Evolutionary conservation across 2,888 invertebrate species (phyloP), one percentile per base, ranked within the genome.

Genomic region (Acronicta aceris): DNA sequence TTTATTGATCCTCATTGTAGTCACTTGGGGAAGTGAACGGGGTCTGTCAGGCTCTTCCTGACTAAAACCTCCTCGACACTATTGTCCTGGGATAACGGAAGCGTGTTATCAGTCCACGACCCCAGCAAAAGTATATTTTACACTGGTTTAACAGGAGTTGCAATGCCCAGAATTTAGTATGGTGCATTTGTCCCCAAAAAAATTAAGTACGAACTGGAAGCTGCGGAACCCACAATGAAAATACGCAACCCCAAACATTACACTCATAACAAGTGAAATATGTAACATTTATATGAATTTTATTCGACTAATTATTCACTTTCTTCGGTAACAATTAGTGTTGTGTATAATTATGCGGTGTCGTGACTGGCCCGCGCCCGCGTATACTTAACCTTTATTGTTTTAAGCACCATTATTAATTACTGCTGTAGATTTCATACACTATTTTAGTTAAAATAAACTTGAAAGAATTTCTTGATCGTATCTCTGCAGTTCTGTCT

Each of bases 341-440:
- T 71, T 69, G 59, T 64, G 53, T 74, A 68, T 78, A 78, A 76
- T 78, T 72, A 59, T 49, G 41, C 8, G 38, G 72, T 70, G 61
- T 65, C 78, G 78, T 78, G 78, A 75, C 77, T 49, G 10, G 12
- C 30, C 40, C 45, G 53, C 15, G 21, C 27, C 46, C 30, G 33
- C 43, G 46, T 45, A 58, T 48, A 25, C 68, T 54, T 40, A 68
- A 25, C 64, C 49, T 69, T 78, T 76, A 71, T 63, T 67, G 71
- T 69, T 73, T 61, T 55, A 70, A 77, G 74, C 67, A 65, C 68
- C 63, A 51, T 75, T 74, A 79, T 78, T 77, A 78, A 75, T 78
- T 71, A 76, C 65, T 53, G 48, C 55, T 15, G 51, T 42, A 38
- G 40, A 62, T 63, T 69, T 65, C 43, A 59, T 55, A 70, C 61